These are phyloP conservation scores for Aphelocoma coerulescens DNA, from an alignment of 2,113 vertebrate genomes.

Conservation along the genomic window DNA sequence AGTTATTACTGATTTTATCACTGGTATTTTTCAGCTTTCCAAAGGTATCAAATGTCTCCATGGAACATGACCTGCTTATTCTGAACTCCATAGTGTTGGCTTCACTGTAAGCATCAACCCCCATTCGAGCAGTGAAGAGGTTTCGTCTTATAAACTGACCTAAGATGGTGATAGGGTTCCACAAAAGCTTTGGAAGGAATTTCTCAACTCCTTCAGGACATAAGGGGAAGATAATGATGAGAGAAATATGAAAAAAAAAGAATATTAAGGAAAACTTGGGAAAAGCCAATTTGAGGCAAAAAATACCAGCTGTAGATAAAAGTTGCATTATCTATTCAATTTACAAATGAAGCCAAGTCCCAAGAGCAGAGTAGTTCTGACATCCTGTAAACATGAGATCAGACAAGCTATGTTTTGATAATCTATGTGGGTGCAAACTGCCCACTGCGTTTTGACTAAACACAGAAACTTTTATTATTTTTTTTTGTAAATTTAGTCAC, in stretches of 20 bases:
- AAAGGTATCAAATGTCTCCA: neutral
- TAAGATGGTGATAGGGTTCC: neutral
- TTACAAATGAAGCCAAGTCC: neutral
- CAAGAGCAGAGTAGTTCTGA: neutral
- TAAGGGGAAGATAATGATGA: neutral
- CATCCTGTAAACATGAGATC: neutral
- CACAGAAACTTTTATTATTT: neutral
- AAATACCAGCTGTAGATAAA: neutral
- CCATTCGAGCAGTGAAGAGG: neutral
- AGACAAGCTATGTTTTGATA: neutral
- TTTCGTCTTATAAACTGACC: neutral
- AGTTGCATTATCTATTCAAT: neutral
- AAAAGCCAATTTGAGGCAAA: neutral
- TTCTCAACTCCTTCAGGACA: neutral
- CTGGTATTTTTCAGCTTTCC: neutral
- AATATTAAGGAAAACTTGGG: neutral
- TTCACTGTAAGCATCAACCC: neutral
- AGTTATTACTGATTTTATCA: neutral
- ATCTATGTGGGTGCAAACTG: neutral
- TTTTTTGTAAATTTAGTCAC: neutral
- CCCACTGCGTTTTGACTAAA: neutral
- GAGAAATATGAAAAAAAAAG: neutral
- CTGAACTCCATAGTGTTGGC: neutral
- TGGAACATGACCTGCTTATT: neutral
- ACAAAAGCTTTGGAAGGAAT: neutral